phyloP scores from a whole-genome alignment of 2,113 vertebrate genomes.

The Xenus cinereus region DNA sequence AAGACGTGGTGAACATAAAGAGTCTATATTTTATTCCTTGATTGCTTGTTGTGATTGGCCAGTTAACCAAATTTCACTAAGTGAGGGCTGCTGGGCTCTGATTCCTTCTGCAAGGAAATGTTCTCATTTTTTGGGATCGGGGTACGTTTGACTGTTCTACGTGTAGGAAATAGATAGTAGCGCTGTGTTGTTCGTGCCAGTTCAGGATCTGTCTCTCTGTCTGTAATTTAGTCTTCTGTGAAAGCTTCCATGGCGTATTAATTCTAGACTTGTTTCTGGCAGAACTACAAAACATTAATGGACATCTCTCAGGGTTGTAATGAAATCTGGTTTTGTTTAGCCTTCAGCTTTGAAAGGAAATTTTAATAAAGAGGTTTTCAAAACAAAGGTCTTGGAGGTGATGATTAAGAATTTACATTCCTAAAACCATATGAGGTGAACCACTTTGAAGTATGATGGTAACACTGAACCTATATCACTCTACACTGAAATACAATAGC shows the following conservation, averaged over 20 bases:
- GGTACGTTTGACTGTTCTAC: background rate
- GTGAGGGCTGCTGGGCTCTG: background rate
- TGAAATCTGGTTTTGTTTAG: background rate
- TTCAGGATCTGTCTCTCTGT: background rate
- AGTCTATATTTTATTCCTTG: background rate
- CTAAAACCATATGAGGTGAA: background rate
- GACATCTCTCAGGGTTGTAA: background rate
- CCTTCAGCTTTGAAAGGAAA: background rate
- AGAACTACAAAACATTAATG: background rate
- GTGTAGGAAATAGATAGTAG: background rate
- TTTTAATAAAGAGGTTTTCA: background rate
- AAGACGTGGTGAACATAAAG: background rate
- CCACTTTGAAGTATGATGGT: background rate
- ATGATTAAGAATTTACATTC: background rate
- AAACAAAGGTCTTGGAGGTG: background rate
- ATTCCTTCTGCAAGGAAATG: background rate
- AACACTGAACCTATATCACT: background rate
- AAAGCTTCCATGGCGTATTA: background rate
- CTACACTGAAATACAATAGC: background rate
- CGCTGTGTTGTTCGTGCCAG: background rate
- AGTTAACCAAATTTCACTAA: background rate
- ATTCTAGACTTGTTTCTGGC: background rate
- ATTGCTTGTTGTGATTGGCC: background rate
- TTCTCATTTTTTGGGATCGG: background rate
- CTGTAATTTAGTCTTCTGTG: background rate